A percentile compares a stretch with the other conserved stretches of the same genome.
Evolutionary conservation across 2,113 vertebrate genomes (phyloP).

Genomic region (Athene cunicularia): DNA sequence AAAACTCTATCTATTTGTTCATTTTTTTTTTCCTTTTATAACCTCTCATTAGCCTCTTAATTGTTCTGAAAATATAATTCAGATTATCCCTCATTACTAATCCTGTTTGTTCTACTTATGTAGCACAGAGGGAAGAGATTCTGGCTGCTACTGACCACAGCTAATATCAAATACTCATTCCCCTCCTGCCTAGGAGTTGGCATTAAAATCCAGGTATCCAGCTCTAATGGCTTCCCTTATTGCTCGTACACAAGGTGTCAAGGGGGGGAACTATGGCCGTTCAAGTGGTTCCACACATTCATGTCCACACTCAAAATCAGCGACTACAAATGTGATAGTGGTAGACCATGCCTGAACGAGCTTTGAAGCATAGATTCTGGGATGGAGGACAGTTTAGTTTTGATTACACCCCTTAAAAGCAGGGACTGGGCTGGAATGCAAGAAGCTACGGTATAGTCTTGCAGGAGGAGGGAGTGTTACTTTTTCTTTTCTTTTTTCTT

Average conservation of each 20-base stretch:
- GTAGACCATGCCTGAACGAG: neutral
- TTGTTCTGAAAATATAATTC: neutral
- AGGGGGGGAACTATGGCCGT: neutral
- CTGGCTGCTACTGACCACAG: neutral
- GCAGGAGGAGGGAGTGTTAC: rapidly evolving
- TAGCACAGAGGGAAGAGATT: neutral
- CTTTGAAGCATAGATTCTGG: neutral
- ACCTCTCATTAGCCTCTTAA: neutral
- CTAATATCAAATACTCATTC: neutral
- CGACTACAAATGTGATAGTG: neutral
- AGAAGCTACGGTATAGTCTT: neutral
- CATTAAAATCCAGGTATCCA: neutral
- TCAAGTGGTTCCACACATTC: too few relatives aligned
- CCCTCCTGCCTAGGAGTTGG: neutral
- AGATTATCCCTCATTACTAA: neutral
- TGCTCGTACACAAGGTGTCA: too few relatives aligned
- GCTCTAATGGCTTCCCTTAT: neutral
- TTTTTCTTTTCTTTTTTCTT: neutral
- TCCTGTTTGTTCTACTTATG: neutral
- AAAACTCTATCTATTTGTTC: neutral
- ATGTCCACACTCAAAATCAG: neutral
- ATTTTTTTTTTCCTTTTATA: neutral
- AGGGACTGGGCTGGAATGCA: neutral
- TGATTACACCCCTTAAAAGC: neutral
- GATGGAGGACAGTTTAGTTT: neutral